Percentiles rank a stretch among this genome's conserved stretches.
These are phyloP conservation scores for Stichodactyla mertensii DNA, from an alignment of 64 coral and sea anemone genomes.

Conservation along the genomic window DNA sequence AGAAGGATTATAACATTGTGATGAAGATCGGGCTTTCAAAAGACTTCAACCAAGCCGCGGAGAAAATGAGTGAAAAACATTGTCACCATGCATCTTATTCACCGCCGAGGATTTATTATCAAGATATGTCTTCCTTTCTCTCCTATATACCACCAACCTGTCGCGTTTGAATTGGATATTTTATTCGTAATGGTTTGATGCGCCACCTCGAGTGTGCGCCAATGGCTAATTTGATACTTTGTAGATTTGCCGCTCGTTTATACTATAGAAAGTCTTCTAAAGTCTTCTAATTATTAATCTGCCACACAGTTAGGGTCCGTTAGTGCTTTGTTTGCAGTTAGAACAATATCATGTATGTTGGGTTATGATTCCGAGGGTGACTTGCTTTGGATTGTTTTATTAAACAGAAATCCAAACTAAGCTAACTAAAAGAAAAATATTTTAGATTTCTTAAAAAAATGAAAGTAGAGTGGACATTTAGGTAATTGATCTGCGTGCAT, in stretches of 20 bases:
- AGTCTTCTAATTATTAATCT: conserved; percentile 13
- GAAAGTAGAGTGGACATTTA: no score
- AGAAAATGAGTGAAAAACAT: conserved; percentile 3
- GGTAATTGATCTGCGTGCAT: no score
- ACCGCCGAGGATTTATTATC: neutral
- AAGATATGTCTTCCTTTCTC: neutral
- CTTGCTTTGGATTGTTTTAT: neutral
- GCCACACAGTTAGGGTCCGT: conserved; percentile 5
- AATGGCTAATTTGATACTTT: conserved; percentile 7
- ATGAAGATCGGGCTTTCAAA: conserved; percentile 16
- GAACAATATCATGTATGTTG: neutral
- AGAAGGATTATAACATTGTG: conserved; percentile 15
- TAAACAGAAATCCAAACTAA: neutral
- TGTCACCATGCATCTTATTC: conserved; percentile 4
- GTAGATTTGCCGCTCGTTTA: conserved; percentile 14
- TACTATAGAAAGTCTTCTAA: conserved; percentile 1
- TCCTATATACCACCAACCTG: neutral
- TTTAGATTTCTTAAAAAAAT: neutral
- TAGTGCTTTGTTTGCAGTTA: conserved; percentile 6
- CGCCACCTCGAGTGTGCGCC: neutral
- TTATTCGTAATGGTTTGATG: neutral
- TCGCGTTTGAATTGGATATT: conserved; percentile 2
- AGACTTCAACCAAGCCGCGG: conserved; percentile 3
- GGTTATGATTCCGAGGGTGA: neutral
- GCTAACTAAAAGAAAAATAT: neutral